phyloP scores from a whole-genome alignment of 1,140 invertebrate genomes.

The Linepithema humile region DNA sequence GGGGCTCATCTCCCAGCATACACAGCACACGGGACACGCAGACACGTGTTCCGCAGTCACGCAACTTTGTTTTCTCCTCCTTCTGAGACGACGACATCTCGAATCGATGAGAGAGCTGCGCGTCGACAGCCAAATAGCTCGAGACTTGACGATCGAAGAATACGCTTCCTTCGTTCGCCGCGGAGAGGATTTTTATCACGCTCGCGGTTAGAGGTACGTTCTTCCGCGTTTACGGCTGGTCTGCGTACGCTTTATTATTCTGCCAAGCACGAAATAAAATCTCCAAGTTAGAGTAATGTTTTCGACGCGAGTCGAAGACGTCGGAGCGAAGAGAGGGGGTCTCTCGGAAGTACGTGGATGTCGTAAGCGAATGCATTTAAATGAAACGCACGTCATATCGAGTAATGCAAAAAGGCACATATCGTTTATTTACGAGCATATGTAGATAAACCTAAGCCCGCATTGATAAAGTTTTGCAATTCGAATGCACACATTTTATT shows the following conservation, averaged over 20 bases:
- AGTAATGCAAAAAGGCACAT: neutral
- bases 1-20: neutral
- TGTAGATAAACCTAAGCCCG: neutral
- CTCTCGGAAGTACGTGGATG: neutral
- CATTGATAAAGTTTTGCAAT: neutral
- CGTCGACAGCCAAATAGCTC: neutral
- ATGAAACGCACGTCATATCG: neutral
- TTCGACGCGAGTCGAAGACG: neutral
- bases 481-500: neutral
- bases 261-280: constrained; percentile 28
- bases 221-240: constrained; percentile 34
- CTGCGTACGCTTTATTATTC: constrained; percentile 36
- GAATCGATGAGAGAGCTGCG: constrained; percentile 12
- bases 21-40: neutral
- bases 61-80: neutral
- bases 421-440: neutral
- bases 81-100: constrained; percentile 6
- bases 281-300: neutral
- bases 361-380: neutral
- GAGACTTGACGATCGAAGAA: constrained; percentile 36
- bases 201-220: neutral
- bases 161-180: neutral
- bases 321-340: neutral
- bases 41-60: constrained; percentile 32
- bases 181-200: constrained; percentile 22